These are phyloP conservation scores for Cylloceria caligata DNA, from an alignment of 2,888 invertebrate species.

Conservation along the genomic window DNA sequence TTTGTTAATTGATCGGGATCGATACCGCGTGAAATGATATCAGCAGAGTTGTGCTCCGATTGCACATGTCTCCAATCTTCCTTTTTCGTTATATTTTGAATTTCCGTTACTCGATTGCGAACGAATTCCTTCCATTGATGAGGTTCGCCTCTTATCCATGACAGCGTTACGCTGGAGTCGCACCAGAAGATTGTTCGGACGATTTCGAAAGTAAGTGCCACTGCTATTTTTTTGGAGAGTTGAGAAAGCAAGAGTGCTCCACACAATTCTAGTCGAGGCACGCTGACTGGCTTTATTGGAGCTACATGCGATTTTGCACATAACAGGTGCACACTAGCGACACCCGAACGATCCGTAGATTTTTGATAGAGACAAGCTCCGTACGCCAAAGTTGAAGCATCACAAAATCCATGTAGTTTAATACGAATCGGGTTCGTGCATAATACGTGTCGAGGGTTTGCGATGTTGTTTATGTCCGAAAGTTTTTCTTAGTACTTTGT, in stretches of 20 bases:
- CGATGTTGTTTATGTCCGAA: neutral
- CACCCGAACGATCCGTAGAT: neutral
- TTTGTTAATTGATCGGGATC: slow-evolving; percentile 56
- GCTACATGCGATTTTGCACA: neutral
- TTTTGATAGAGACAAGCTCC: neutral
- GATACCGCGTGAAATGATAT: neutral
- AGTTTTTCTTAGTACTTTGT: neutral
- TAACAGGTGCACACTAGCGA: neutral
- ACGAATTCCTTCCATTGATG: neutral
- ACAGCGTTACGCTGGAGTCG: neutral
- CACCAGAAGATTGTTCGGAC: neutral
- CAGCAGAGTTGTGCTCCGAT: neutral
- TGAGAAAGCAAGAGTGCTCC: neutral
- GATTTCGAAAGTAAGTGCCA: neutral
- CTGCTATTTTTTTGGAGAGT: neutral
- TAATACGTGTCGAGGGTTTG: neutral
- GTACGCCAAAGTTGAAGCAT: neutral
- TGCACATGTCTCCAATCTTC: neutral
- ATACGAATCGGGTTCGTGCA: neutral
- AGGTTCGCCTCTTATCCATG: neutral
- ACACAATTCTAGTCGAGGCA: neutral
- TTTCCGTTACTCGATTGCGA: neutral
- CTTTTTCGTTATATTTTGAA: neutral
- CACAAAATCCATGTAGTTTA: slow-evolving; percentile 3
- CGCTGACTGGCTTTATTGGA: neutral